These are phyloP conservation scores for Cyclina sinensis DNA, from an alignment of 1,140 invertebrate genomes.

Conservation along the genomic window DNA sequence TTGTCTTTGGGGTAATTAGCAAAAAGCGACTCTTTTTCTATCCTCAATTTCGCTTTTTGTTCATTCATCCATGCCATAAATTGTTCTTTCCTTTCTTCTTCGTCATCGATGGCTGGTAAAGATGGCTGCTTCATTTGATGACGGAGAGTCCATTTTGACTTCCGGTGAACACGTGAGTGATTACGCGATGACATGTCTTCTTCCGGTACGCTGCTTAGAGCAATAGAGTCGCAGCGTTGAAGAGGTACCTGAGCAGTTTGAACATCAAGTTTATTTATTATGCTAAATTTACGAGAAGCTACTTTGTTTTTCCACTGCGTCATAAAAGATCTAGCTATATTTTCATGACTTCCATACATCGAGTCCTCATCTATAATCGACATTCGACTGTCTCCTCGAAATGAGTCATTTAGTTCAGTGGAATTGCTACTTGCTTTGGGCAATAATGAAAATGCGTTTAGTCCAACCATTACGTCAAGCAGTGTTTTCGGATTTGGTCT, in stretches of 20 bases:
- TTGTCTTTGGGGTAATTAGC: slow-evolving; percentile 1
- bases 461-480: slow-evolving; percentile 61
- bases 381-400: slow-evolving; percentile 41
- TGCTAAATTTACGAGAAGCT: slow-evolving; percentile 45
- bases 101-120: slow-evolving; percentile 56
- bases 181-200: slow-evolving; percentile 4
- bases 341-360: slow-evolving; percentile 42
- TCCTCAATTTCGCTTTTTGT: slow-evolving; percentile 11
- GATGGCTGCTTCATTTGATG: slow-evolving; percentile 37
- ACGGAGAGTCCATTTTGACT: slow-evolving; percentile 27
- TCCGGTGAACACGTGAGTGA: slow-evolving; percentile 6
- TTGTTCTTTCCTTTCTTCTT: slow-evolving; percentile 52
- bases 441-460: slow-evolving; percentile 49
- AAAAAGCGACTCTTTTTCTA: neutral
- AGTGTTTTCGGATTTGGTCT: slow-evolving; percentile 45
- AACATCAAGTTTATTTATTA: slow-evolving; percentile 45
- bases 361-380: slow-evolving; percentile 50
- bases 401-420: neutral
- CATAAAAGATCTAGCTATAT: slow-evolving; percentile 54
- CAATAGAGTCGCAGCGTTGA: slow-evolving; percentile 6
- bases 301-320: slow-evolving; percentile 64
- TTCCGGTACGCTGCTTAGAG: slow-evolving; percentile 31
- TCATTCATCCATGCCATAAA: slow-evolving; percentile 52
- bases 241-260: neutral
- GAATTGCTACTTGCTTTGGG: neutral